These are phyloP conservation scores for Ichneumoninae sp. DNA, from an alignment of 2,888 invertebrate species.

Conservation along the genomic window DNA sequence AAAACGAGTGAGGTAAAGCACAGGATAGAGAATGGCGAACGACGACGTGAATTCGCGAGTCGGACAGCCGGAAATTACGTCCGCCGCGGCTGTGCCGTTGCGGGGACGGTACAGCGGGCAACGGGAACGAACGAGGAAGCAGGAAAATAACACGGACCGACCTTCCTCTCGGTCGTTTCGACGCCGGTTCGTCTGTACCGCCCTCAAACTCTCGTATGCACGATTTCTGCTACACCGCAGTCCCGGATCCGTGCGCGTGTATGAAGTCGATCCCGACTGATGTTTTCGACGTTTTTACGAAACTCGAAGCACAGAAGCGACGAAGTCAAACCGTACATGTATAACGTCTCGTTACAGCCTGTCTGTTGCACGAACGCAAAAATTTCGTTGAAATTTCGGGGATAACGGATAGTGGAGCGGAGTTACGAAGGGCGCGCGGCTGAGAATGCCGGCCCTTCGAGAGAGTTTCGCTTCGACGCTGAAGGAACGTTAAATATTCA, in stretches of 20 bases:
- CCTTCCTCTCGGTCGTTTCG: conserved; percentile 58
- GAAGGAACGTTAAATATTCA: conserved; percentile 53
- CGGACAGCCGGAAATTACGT: conserved; percentile 76
- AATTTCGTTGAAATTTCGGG: conserved; percentile 35
- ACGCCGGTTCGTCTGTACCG: conserved; percentile 44
- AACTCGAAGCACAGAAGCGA: conserved; percentile 12
- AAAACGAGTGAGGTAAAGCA: conserved; percentile 11
- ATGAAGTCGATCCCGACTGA: conserved; percentile 25
- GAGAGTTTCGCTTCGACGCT: conserved; percentile 18
- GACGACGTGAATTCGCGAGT: conserved; percentile 73
- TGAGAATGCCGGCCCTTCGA: conserved; percentile 32
- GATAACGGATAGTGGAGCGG: conserved; percentile 8
- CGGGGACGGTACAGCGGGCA: conserved; percentile 46
- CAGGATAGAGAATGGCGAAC: conserved; percentile 58
- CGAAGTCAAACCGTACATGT: background rate
- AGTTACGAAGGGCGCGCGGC: conserved; percentile 17
- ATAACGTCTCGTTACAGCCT: conserved; percentile 16
- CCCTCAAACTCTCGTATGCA: background rate
- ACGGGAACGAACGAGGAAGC: conserved; percentile 42
- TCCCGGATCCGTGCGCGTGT: background rate
- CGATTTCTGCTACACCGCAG: conserved; percentile 23
- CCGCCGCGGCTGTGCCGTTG: conserved; percentile 62
- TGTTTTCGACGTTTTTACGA: conserved; percentile 68
- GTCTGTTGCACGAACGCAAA: conserved; percentile 4
- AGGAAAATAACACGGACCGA: conserved; percentile 57